These are phyloP conservation scores for Zelostemma sp. DNA, from an alignment of 1,140 invertebrate genomes.

Conservation along the genomic window DNA sequence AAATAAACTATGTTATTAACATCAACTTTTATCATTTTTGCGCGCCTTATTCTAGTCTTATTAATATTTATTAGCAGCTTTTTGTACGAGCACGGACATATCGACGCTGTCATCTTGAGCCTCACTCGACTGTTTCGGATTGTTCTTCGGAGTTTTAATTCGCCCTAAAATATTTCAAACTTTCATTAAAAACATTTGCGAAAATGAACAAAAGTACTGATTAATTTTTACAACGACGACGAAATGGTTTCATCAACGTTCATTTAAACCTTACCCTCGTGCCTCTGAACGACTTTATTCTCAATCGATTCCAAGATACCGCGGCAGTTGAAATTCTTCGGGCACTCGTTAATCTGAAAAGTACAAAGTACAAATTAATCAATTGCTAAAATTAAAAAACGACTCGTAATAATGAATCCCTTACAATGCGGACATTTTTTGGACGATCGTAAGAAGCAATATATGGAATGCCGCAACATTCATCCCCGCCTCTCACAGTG, in stretches of 20 bases:
- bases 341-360: conserved; percentile 22
- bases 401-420: too few relatives aligned
- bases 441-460: conserved; percentile 13
- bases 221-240: background rate
- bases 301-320: conserved; percentile 27
- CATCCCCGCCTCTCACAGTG: conserved; percentile 7
- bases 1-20: conserved; percentile 1
- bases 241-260: background rate
- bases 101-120: background rate
- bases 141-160: conserved; percentile 6
- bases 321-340: conserved; percentile 20
- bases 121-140: background rate
- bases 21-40: conserved; percentile 4
- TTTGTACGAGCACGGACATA: conserved; percentile 21
- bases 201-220: background rate
- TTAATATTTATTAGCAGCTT: conserved; percentile 1
- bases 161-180: conserved; percentile 16
- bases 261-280: conserved; percentile 27
- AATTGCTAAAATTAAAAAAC: background rate
- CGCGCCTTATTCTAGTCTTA: background rate
- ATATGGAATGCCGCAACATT: conserved; percentile 11
- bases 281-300: conserved; percentile 33
- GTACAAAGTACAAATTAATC: background rate
- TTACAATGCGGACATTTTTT: conserved; percentile 17
- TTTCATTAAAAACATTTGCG: background rate